phyloP scores from a whole-genome alignment of 1,140 invertebrate genomes.

The Phymastichus coffea region DNA sequence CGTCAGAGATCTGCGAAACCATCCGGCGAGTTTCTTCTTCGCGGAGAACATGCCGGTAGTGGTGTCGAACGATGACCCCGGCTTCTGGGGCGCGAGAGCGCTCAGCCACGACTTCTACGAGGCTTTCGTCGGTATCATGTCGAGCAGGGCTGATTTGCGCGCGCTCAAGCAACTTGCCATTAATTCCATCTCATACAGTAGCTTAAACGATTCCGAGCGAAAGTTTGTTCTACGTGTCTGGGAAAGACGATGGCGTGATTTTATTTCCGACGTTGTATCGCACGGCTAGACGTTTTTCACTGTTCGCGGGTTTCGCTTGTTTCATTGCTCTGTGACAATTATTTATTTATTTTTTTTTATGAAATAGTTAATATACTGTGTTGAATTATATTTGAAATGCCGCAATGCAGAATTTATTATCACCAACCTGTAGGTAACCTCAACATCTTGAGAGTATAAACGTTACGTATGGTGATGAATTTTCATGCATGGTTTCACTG shows the following conservation, averaged over 20 bases:
- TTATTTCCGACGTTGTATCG: too few relatives aligned
- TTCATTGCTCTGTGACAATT: too few relatives aligned
- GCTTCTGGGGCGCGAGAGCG: slow-evolving; percentile 72
- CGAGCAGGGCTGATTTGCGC: slow-evolving; percentile 66
- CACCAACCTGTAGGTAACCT: too few relatives aligned
- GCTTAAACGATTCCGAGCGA: slow-evolving; percentile 43
- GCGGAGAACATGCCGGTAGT: slow-evolving; percentile 63
- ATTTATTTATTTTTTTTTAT: too few relatives aligned
- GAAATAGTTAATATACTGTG: too few relatives aligned
- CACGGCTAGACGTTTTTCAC: too few relatives aligned
- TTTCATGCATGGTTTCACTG: too few relatives aligned
- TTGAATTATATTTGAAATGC: too few relatives aligned
- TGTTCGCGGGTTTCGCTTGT: too few relatives aligned
- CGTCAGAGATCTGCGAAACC: slow-evolving; percentile 76
- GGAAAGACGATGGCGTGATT: slow-evolving; percentile 3
- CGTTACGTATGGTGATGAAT: too few relatives aligned
- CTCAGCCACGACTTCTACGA: slow-evolving; percentile 82
- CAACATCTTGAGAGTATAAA: too few relatives aligned
- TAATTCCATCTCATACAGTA: slow-evolving; percentile 73
- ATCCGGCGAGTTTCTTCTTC: slow-evolving; percentile 70
- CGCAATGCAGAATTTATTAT: too few relatives aligned
- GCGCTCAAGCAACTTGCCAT: slow-evolving; percentile 76
- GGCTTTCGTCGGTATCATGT: slow-evolving; percentile 76
- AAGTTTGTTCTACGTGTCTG: neutral
- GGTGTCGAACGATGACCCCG: slow-evolving; percentile 77